Evolutionary conservation across 2,888 invertebrate species (phyloP).

Genomic region (Drosophila fungiperda): DNA sequence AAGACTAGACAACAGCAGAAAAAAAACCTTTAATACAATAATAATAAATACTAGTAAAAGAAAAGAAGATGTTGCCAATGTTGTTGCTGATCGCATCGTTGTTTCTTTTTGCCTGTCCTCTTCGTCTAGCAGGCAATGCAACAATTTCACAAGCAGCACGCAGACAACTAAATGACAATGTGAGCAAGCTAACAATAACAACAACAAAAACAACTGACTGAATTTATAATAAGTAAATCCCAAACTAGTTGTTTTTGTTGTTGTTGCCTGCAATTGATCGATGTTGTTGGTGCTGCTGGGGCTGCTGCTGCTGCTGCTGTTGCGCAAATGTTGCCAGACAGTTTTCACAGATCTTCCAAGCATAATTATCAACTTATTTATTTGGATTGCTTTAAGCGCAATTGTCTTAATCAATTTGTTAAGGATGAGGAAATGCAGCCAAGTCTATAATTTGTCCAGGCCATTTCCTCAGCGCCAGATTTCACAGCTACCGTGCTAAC

Average conservation of each 20-base stretch:
- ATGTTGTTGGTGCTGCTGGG: slow-evolving; percentile 47
- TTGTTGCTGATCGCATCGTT: slow-evolving; percentile 56
- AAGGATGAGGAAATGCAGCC: slow-evolving; percentile 72
- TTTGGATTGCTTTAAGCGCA: slow-evolving; percentile 61
- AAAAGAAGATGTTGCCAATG: slow-evolving; percentile 75
- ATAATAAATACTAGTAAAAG: slow-evolving; percentile 71
- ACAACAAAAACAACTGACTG: slow-evolving; percentile 38
- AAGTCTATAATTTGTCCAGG: slow-evolving; percentile 56
- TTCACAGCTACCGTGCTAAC: slow-evolving; percentile 79
- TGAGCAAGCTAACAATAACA: slow-evolving; percentile 65
- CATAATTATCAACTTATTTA: slow-evolving; percentile 77
- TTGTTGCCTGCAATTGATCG: slow-evolving; percentile 54
- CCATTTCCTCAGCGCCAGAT: slow-evolving; percentile 70
- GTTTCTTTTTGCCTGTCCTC: slow-evolving; percentile 40
- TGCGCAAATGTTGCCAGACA: slow-evolving; percentile 61
- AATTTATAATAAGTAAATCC: slow-evolving; percentile 70
- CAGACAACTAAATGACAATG: slow-evolving; percentile 80
- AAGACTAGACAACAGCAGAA: slow-evolving; percentile 30
- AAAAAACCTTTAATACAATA: slow-evolving; percentile 60
- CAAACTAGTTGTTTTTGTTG: slow-evolving; percentile 34
- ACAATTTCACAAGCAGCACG: slow-evolving; percentile 79
- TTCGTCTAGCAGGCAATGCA: slow-evolving; percentile 70
- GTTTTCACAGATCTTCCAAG: slow-evolving; percentile 52
- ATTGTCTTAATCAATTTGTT: slow-evolving; percentile 79
- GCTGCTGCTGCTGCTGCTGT: slow-evolving; percentile 38